Conservation (phyloP, 2,113 vertebrate species). For the Microtus oregoni region DNA sequence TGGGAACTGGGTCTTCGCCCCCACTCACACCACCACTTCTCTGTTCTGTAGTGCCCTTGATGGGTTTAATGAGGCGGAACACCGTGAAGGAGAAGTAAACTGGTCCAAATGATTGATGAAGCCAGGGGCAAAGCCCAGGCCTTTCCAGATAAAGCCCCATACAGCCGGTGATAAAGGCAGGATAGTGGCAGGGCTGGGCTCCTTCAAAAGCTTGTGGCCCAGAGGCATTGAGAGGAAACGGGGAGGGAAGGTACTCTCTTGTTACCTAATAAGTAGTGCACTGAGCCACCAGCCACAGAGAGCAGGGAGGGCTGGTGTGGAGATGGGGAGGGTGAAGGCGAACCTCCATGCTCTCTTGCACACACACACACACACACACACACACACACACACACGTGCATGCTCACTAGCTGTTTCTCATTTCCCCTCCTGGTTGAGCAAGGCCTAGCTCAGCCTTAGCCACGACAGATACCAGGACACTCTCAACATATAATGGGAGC, state of each 20-base stretch:
- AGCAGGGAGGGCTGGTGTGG: slow-evolving; percentile 89
- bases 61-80: slow-evolving; percentile 95
- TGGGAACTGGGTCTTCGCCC: slow-evolving; percentile 86
- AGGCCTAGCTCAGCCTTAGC: slow-evolving; percentile 45
- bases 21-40: slow-evolving; percentile 84
- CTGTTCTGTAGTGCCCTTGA: slow-evolving; percentile 88
- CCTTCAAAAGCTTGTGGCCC: slow-evolving; percentile 93
- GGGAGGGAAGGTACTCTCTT: slow-evolving; percentile 96
- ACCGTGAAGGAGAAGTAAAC: slow-evolving; percentile 93
- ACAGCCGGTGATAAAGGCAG: slow-evolving; percentile 94
- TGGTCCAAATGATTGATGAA: slow-evolving; percentile 99
- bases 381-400: slow-evolving; percentile 52
- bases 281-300: slow-evolving; percentile 96
- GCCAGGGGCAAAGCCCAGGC: slow-evolving; percentile 96
- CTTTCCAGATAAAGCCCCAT: slow-evolving; percentile 95
- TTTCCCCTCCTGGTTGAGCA: slow-evolving; percentile 49
- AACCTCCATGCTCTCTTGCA: slow-evolving; percentile 11
- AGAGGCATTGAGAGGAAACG: slow-evolving; percentile 89
- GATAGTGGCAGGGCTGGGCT: slow-evolving; percentile 94
- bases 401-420: background rate
- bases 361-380: slow-evolving; percentile 56
- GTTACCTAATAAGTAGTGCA: slow-evolving; percentile 96
- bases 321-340: slow-evolving; percentile 90
- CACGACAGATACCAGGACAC: slow-evolving; percentile 60
- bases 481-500: slow-evolving; percentile 54